These are phyloP conservation scores for Glaucidium brasilianum DNA, from an alignment of 2,113 vertebrate species.

Conservation along the genomic window DNA sequence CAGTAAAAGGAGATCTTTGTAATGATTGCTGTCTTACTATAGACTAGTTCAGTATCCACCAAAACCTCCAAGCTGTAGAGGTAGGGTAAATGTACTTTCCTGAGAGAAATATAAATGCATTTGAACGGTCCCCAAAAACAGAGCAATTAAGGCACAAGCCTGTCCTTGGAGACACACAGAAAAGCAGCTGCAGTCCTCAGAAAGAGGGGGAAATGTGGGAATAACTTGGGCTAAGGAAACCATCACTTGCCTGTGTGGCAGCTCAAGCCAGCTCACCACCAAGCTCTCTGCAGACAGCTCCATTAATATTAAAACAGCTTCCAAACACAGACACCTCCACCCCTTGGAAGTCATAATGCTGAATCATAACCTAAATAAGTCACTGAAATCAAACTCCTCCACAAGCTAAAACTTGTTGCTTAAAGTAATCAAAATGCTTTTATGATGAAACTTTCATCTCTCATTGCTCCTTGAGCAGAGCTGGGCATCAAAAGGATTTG, in stretches of 20 bases:
- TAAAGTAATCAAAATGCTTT: neutral
- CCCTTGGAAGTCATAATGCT: rapidly evolving
- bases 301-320: neutral
- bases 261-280: neutral
- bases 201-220: rapidly evolving
- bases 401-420: neutral
- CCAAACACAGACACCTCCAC: neutral
- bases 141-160: neutral
- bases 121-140: neutral
- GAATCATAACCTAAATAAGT: neutral
- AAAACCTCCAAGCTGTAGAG: neutral
- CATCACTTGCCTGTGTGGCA: neutral
- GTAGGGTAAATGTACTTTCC: neutral
- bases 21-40: neutral
- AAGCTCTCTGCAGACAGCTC: neutral
- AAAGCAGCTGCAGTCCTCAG: neutral
- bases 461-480: neutral
- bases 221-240: neutral
- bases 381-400: neutral
- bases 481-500: neutral
- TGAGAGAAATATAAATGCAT: neutral
- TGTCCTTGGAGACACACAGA: neutral
- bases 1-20: neutral
- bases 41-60: neutral
- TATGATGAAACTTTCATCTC: neutral